Conservation (phyloP, 2,113 vertebrate genomes). For the Eptesicus fuscus region DNA sequence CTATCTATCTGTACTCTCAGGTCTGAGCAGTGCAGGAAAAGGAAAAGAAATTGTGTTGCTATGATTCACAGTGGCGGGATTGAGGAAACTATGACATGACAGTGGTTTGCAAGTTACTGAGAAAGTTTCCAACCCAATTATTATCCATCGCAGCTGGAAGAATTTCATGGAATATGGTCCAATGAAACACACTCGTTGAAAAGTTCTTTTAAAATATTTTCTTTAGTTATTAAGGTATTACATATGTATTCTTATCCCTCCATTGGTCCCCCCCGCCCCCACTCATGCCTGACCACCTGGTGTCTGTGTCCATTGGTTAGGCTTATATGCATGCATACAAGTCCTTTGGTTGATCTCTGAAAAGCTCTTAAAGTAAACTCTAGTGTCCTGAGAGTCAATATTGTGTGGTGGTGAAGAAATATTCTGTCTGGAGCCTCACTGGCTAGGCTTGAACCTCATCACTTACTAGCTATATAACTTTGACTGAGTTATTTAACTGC, state of each 20-base stretch:
- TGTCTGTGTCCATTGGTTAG: too few species aligned
- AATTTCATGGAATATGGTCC: background rate
- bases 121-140: conserved; percentile 12
- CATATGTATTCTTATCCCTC: too few species aligned
- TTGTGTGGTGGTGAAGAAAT: background rate
- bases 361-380: background rate
- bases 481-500: background rate
- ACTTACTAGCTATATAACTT: background rate
- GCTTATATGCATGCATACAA: too few species aligned
- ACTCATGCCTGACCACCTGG: too few species aligned
- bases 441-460: background rate
- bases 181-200: background rate
- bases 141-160: background rate
- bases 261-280: fast-evolving
- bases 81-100: background rate
- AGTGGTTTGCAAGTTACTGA: background rate
- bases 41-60: background rate
- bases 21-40: background rate
- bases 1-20: background rate
- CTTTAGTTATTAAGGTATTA: too few species aligned
- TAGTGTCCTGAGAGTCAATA: background rate
- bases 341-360: background rate
- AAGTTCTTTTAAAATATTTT: background rate
- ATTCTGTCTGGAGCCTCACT: background rate
- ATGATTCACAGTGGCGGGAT: background rate